phyloP scores from a whole-genome alignment of 2,888 invertebrate species.

The Pasiphila rectangulata region DNA sequence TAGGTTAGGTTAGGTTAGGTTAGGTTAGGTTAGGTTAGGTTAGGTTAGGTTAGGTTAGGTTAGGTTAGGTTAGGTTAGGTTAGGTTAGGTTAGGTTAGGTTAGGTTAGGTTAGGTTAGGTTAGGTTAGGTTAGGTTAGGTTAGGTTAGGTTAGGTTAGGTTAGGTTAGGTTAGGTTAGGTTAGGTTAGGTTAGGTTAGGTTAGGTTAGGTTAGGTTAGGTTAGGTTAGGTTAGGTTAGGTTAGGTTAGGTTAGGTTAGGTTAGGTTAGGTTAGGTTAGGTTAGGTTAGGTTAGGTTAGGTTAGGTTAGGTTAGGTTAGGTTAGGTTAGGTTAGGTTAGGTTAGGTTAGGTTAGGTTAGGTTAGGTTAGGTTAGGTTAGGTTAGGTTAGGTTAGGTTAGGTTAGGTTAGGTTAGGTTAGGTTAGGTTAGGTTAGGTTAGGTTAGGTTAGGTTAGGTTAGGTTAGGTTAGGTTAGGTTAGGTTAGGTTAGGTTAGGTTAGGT shows the following conservation, averaged over 20 bases:
- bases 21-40: too few species aligned
- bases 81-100: slow-evolving; percentile 26
- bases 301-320: slow-evolving; percentile 12
- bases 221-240: slow-evolving; percentile 23
- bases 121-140: slow-evolving; percentile 23
- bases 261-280: neutral
- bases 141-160: slow-evolving; percentile 27
- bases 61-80: too few species aligned
- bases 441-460: slow-evolving; percentile 28
- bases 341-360: slow-evolving; percentile 24
- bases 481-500: slow-evolving; percentile 30
- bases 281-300: neutral
- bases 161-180: slow-evolving; percentile 26
- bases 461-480: slow-evolving; percentile 30
- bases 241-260: neutral
- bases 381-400: slow-evolving; percentile 28
- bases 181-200: slow-evolving; percentile 28
- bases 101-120: slow-evolving; percentile 26
- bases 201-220: slow-evolving; percentile 27
- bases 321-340: slow-evolving; percentile 22
- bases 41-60: too few species aligned
- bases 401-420: slow-evolving; percentile 20
- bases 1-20: too few species aligned
- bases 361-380: slow-evolving; percentile 24
- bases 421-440: slow-evolving; percentile 21